Conservation (phyloP, 2,888 invertebrate genomes). For the Melieria omissa region DNA sequence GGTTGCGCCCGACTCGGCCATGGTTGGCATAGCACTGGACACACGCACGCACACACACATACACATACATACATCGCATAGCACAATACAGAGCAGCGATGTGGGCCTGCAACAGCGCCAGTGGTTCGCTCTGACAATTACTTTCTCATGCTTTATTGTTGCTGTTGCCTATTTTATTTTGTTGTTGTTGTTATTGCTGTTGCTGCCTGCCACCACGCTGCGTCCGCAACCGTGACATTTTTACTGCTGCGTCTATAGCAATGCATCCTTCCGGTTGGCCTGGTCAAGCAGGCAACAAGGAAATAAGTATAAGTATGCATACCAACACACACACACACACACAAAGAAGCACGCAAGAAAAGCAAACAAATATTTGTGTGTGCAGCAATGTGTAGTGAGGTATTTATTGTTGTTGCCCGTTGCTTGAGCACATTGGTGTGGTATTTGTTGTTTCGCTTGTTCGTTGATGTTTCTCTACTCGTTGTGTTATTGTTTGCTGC, state of each 20-base stretch:
- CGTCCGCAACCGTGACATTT: no score
- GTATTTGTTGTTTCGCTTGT: conserved; percentile 3
- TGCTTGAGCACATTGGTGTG: not conserved
- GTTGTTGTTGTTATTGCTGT: no score
- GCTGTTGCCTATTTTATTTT: no score
- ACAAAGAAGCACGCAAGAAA: not conserved
- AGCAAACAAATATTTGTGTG: not conserved
- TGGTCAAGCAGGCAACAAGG: conserved; percentile 10
- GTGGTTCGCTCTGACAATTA: no score
- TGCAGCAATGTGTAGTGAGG: not conserved
- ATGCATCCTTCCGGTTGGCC: conserved; percentile 18
- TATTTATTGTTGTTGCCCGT: not conserved
- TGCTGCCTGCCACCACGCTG: no score
- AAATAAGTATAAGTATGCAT: conserved; percentile 2
- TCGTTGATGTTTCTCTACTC: not conserved
- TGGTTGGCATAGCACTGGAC: no score
- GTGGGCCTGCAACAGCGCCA: no score
- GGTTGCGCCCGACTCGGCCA: no score
- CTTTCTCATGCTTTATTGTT: no score
- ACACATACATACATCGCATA: not conserved
- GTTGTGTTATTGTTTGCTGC: no score
- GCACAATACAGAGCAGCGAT: no score
- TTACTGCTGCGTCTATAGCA: conserved; percentile 27
- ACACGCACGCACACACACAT: not conserved
- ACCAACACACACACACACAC: conserved; percentile 20